Evolutionary conservation across 2,888 invertebrate genomes (phyloP).

Genomic region (Nipponacmea schrenckii): DNA sequence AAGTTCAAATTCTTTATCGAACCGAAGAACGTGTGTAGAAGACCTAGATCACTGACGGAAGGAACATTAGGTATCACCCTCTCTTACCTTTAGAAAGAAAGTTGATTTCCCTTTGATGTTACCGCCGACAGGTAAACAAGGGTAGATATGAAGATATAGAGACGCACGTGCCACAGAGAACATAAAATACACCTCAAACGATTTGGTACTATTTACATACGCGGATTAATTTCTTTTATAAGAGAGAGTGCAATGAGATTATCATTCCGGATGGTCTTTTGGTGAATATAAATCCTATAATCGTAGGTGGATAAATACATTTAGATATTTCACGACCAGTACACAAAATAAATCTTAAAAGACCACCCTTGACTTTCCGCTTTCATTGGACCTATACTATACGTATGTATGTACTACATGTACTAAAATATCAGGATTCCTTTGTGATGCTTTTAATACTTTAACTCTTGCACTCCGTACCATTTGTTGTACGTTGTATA

Average conservation of each 20-base stretch:
- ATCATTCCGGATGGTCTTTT: background rate
- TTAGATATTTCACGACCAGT: background rate
- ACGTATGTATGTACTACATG: too few species aligned
- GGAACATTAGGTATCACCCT: constrained; percentile 6
- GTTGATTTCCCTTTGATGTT: background rate
- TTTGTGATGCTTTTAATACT: too few species aligned
- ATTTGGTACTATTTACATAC: constrained; percentile 8
- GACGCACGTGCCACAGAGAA: background rate
- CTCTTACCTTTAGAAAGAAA: background rate
- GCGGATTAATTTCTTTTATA: constrained; percentile 7
- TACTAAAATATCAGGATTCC: too few species aligned
- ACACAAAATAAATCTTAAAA: too few species aligned
- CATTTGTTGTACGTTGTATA: too few species aligned
- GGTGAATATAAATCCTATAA: background rate
- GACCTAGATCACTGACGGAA: background rate
- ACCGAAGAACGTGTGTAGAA: background rate
- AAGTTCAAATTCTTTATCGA: background rate
- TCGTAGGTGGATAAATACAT: background rate
- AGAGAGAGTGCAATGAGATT: constrained; percentile 1
- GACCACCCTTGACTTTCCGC: too few species aligned
- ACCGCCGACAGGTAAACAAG: constrained; percentile 3
- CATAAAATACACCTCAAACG: constrained; percentile 6
- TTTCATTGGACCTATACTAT: too few species aligned
- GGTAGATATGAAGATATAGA: background rate
- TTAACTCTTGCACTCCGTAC: too few species aligned